Evolutionary conservation across 30 jellyfish, hydroid and myxozoan species (phyloP).

Genomic region (Aurelia coerulea): DNA sequence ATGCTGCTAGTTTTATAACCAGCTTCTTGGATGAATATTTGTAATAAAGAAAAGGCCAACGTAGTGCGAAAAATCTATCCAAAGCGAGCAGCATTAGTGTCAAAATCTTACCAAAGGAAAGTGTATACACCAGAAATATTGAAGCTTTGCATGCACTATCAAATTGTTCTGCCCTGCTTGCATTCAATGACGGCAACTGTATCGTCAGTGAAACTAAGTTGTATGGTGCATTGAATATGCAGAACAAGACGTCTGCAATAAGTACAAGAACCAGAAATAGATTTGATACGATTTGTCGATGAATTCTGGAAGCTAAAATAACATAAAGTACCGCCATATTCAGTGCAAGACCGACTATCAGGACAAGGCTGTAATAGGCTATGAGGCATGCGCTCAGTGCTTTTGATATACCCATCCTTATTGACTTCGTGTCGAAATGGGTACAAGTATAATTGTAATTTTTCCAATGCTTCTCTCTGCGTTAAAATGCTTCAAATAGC

Average conservation of each 20-base stretch:
- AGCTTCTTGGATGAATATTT: background rate
- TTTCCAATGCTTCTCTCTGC: too few species aligned
- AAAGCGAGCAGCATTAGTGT: background rate
- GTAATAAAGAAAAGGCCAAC: constrained; percentile 1
- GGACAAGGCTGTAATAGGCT: background rate
- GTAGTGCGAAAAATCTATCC: constrained; percentile 6
- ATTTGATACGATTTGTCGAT: background rate
- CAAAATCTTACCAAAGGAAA: too few species aligned
- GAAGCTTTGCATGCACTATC: too few species aligned
- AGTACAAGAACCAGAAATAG: background rate
- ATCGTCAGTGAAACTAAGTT: constrained; percentile 1
- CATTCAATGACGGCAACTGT: background rate
- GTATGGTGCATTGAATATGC: constrained; percentile 13
- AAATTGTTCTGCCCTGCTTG: too few species aligned
- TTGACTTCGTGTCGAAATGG: too few species aligned
- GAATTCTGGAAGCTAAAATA: background rate
- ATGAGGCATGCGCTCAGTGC: background rate
- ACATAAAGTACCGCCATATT: constrained; percentile 9
- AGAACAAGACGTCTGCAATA: background rate
- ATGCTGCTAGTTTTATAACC: background rate
- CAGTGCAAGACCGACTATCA: constrained; percentile 8
- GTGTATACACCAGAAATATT: too few species aligned
- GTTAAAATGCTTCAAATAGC: too few species aligned
- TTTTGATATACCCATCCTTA: constrained; percentile 6
- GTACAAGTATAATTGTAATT: too few species aligned